These are phyloP conservation scores for Aythya baeri DNA, from an alignment of 2,113 vertebrate species.

Conservation along the genomic window DNA sequence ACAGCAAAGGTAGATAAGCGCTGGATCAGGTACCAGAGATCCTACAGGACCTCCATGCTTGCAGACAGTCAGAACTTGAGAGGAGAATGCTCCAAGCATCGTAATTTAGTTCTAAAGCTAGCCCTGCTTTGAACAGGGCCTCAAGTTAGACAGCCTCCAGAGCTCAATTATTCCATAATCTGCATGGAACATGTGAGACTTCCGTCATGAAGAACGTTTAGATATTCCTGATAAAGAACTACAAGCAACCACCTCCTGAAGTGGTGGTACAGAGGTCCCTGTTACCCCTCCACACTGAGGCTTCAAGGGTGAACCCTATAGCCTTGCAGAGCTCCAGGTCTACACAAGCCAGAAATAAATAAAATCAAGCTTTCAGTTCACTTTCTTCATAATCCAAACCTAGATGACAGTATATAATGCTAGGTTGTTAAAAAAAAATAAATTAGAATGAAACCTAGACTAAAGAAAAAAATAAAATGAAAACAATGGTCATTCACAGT, in stretches of 20 bases:
- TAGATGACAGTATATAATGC: background rate
- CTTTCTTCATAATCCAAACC: background rate
- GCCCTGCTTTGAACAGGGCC: background rate
- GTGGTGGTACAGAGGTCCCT: background rate
- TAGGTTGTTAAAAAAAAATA: background rate
- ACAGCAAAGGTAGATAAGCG: background rate
- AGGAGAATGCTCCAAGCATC: background rate
- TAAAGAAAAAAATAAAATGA: background rate
- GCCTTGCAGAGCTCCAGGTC: accelerated
- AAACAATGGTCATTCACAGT: background rate
- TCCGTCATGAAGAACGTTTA: background rate
- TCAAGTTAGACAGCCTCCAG: background rate
- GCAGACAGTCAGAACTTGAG: background rate
- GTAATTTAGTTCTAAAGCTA: background rate
- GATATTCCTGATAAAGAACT: background rate
- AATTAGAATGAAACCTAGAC: background rate
- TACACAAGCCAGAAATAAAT: background rate
- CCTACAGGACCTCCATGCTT: background rate
- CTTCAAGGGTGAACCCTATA: background rate
- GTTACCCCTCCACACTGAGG: background rate
- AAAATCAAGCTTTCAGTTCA: background rate
- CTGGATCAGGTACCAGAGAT: background rate
- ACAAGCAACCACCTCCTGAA: background rate
- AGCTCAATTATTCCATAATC: background rate
- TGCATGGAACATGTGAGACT: background rate